These are phyloP conservation scores for Lophura nycthemera DNA, from an alignment of 2,113 vertebrate genomes.

Conservation along the genomic window DNA sequence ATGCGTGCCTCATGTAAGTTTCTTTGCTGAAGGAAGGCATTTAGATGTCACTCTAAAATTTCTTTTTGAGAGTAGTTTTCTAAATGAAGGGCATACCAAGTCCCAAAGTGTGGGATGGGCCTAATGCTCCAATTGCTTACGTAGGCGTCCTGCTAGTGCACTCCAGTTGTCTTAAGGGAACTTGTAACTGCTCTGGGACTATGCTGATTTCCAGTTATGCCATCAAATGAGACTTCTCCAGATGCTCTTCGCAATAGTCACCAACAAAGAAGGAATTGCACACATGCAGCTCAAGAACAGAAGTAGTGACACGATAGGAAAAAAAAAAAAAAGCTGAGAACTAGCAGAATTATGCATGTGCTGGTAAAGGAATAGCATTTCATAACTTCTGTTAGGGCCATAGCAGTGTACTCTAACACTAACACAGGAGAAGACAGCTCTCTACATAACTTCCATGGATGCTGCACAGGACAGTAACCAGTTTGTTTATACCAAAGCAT, in stretches of 20 bases:
- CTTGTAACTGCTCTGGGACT: not conserved
- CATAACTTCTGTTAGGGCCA: not conserved
- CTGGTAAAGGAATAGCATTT: not conserved
- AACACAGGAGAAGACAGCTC: not conserved
- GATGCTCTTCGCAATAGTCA: not conserved
- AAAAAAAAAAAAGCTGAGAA: not conserved
- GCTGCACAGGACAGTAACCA: not conserved
- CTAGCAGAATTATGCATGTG: not conserved
- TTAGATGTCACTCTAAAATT: not conserved
- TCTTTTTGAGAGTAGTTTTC: not conserved
- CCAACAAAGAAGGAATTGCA: not conserved
- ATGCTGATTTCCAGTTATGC: not conserved
- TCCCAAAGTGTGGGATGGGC: not conserved
- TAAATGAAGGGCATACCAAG: not conserved
- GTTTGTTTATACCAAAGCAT: not conserved
- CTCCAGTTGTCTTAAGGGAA: not conserved
- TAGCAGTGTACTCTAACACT: not conserved
- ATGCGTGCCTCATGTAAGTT: not conserved
- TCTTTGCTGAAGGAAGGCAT: not conserved
- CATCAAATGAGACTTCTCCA: not conserved
- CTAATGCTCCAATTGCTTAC: not conserved
- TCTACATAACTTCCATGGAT: rapidly evolving
- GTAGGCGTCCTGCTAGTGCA: not conserved
- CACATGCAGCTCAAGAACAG: not conserved
- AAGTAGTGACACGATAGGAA: rapidly evolving